Evolutionary conservation across 2,113 vertebrate species (phyloP), one percentile per base, ranked within the genome.

Genomic region (Psittacula cyanocephala): DNA sequence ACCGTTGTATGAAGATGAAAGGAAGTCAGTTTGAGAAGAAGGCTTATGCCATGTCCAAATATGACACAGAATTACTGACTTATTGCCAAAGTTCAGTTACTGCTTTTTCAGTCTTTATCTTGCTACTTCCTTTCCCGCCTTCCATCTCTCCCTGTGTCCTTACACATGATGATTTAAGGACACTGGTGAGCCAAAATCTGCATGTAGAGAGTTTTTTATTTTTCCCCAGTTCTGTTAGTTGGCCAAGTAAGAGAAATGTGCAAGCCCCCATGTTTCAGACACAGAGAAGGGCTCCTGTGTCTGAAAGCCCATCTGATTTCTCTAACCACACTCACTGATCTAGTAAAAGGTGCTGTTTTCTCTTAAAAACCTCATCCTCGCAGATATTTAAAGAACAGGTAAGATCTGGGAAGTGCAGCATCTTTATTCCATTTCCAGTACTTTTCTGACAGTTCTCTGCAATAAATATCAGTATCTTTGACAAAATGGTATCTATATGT

Each of bases 181-280:
- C 46, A n/a, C 44, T 17, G 20, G 5, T 10, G 3, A 19, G 29
- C 10, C 29, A 57, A 89, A 92, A 52, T n/a, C 41, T 93, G 33
- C 0, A 0, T 31, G 18, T 15, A 47, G n/a, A 47, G 33, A 9
- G 3, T 12, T 4, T 5, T 49, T 57, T 5, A 2, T 29, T 62
- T 24, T 50, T 68, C 49, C 11, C 29, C 15, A 11, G 22, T 76
- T 83, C 59, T 78, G 7, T 62, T 67, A 70, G 43, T 46, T 7
- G 1, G 9, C 6, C n/a, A 63, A 62, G 23, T 70, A 44, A 81
- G 33, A 62, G 16, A 86, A 88, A 74, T 44, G 62, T 2, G 2
- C 7, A 74, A 92, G 7, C 6, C 5, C 14, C 13, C 10, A 1
- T 57, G 92, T 92, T 81, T 62, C 50, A 52, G 28, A 44, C 12